phyloP scores from a whole-genome alignment of 2,888 invertebrate genomes.

The Ceriagrion tenellum region DNA sequence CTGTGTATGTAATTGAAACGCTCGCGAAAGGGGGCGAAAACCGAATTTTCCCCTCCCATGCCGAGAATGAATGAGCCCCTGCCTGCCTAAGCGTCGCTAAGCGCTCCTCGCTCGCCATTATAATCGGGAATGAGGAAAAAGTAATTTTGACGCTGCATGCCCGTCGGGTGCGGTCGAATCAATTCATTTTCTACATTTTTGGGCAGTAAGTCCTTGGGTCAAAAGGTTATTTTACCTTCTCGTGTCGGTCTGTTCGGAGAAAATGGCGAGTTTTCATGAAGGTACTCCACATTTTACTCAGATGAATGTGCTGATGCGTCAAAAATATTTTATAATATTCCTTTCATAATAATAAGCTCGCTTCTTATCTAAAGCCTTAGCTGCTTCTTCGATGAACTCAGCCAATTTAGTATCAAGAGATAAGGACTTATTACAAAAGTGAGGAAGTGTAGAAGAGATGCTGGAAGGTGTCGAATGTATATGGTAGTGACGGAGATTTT shows the following conservation, averaged over 20 bases:
- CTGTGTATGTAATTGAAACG: constrained; percentile 55
- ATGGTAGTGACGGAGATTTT: too few relatives aligned
- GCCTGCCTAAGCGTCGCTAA: constrained; percentile 9
- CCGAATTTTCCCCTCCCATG: constrained; percentile 29
- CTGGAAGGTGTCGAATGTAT: too few relatives aligned
- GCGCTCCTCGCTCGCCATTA: background rate
- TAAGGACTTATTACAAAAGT: too few relatives aligned
- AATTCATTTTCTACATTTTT: constrained; percentile 12
- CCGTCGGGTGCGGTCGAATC: constrained; percentile 2
- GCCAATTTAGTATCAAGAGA: too few relatives aligned
- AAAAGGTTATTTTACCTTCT: background rate
- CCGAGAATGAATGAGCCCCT: constrained; percentile 3
- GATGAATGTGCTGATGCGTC: background rate
- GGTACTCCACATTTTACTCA: background rate
- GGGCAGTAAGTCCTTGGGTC: background rate
- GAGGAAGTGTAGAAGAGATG: too few relatives aligned
- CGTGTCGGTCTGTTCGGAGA: background rate
- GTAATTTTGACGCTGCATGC: background rate
- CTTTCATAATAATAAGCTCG: too few relatives aligned
- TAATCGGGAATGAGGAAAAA: constrained; percentile 12
- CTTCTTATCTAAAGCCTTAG: too few relatives aligned
- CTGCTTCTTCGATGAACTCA: too few relatives aligned
- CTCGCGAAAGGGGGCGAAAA: constrained; percentile 32
- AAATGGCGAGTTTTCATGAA: background rate
- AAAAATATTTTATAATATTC: too few relatives aligned